A percentile compares a stretch with the other conserved stretches of the same genome.
These are phyloP conservation scores for Hemistola chrysoprasaria DNA, from an alignment of 2,888 invertebrate species.

Conservation along the genomic window DNA sequence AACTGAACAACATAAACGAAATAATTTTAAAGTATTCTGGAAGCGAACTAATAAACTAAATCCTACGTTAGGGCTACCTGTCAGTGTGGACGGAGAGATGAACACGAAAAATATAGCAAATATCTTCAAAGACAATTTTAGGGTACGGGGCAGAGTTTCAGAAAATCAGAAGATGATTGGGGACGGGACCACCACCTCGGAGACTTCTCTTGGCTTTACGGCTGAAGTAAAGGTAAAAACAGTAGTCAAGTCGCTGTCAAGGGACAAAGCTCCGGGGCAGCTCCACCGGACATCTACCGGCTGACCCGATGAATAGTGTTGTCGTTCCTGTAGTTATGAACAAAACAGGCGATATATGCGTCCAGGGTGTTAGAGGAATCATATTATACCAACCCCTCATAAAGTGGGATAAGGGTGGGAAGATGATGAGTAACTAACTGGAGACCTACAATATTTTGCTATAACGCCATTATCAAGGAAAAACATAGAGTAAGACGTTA, in stretches of 20 bases:
- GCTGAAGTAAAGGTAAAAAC: not conserved
- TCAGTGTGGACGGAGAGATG: not conserved
- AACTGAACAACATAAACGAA: not conserved
- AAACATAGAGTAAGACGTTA: no score
- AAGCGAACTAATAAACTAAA: not conserved
- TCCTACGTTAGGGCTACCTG: not conserved
- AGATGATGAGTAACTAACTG: no score
- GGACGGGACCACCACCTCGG: not conserved
- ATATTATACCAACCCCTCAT: no score
- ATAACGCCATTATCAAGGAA: no score
- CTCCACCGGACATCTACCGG: constrained; percentile 2
- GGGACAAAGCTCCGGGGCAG: constrained; percentile 6
- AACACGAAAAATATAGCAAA: not conserved
- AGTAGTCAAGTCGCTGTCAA: constrained; percentile 2
- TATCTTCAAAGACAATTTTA: constrained; percentile 4
- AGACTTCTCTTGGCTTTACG: not conserved
- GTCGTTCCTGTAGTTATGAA: not conserved
- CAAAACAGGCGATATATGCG: not conserved
- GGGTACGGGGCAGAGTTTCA: not conserved
- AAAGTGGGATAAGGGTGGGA: no score
- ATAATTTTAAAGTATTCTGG: constrained; percentile 1
- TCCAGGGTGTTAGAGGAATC: no score
- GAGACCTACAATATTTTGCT: no score
- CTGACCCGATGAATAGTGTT: not conserved
- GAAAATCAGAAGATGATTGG: not conserved